Evolutionary conservation across 1,140 invertebrate species (phyloP).

Genomic region (Panagrolaimus sp.): DNA sequence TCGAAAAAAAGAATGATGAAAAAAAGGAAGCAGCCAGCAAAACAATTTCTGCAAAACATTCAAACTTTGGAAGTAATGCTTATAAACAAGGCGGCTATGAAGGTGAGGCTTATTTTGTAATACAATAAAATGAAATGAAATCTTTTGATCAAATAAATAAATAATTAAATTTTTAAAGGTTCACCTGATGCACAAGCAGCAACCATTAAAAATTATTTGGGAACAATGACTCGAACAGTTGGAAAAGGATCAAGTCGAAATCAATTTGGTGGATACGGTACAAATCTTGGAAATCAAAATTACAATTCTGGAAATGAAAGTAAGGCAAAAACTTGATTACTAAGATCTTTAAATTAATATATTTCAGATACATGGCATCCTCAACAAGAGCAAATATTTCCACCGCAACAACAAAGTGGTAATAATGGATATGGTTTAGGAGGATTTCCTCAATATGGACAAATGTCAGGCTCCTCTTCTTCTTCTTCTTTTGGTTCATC

Average conservation of each 20-base stretch:
- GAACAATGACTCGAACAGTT: background rate
- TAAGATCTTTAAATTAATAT: too few relatives aligned
- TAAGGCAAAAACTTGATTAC: too few relatives aligned
- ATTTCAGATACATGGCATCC: too few relatives aligned
- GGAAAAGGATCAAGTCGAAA: background rate
- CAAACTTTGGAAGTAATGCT: slow-evolving; percentile 10
- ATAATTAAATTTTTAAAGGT: background rate
- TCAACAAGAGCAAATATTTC: too few relatives aligned
- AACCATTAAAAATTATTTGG: background rate
- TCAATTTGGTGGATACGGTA: slow-evolving; percentile 12
- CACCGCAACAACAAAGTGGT: too few relatives aligned
- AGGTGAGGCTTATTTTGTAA: background rate
- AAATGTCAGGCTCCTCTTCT: too few relatives aligned
- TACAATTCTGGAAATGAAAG: too few relatives aligned
- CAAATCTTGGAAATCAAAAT: background rate
- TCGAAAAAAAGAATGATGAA: background rate
- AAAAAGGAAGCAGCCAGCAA: background rate
- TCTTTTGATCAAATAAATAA: background rate
- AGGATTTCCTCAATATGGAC: too few relatives aligned
- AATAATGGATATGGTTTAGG: too few relatives aligned
- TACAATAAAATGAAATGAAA: background rate
- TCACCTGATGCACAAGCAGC: background rate
- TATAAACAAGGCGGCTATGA: slow-evolving; percentile 6
- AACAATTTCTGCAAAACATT: background rate
- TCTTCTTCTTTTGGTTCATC: too few relatives aligned